Evolutionary conservation across 1,140 invertebrate genomes (phyloP), one percentile per base, ranked within the genome.

Genomic region (Drosophila mayri): DNA sequence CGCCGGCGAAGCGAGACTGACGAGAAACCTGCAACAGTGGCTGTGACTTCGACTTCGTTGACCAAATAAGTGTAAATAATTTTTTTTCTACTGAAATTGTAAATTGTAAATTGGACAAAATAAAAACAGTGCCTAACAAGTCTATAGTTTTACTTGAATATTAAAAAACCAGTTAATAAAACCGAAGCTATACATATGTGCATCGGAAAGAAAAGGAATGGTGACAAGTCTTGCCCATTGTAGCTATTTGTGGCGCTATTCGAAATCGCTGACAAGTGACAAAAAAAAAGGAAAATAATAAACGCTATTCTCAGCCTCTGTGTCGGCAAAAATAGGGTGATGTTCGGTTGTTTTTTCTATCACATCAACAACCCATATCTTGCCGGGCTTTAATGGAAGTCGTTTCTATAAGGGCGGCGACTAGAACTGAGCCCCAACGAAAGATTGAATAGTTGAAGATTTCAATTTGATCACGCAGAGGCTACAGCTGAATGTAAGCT

Each of bases 241-340:
- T 80, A 20, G 7, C 8, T 32, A 25, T 57, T 58, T 30, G 82
- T 78, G 81, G 77, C 82, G 82, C 81, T 85, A 72, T 70, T 86
- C 64, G 73, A 44, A 65, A 66, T 70, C 54, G 50, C 70, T 81
- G 76, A 77, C 76, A 87, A 82, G 83, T 75, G 80, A 47, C 74
- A 73, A 82, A 88, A 88, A 83, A 87, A 88, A 80, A 88, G 68
- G 68, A 70, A 81, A 22, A 22, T 22, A 22, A 22, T 22, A 83
- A 87, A 79, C 43, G 63, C 46, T 79, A 62, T 73, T 82, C 66
- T 72, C 50, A 87, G 49, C 35, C 43, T 41, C 41, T 65, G 59
- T 25, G n/a, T 57, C 12, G 55, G 49, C 57, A 22, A 37, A 40
- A 38, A 63, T 25, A 50, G 37, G 50, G 41, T 74, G n/a, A 71